A percentile compares a stretch with the other conserved stretches of the same genome.
phyloP scores from a whole-genome alignment of 2,113 vertebrate genomes.

The Montifringilla adamsi region DNA sequence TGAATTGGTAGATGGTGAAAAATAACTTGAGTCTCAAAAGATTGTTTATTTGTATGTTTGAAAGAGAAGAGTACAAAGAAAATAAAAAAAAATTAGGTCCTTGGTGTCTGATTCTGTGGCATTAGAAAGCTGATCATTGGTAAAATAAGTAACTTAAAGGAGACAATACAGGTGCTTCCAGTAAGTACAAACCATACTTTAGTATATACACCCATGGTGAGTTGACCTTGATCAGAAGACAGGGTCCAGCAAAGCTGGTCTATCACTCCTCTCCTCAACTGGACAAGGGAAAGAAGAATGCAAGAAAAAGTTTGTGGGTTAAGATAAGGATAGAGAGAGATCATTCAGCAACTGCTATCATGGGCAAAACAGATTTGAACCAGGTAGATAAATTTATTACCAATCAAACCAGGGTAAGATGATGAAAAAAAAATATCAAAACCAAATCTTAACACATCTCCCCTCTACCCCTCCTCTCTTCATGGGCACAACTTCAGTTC shows the following conservation, averaged over 20 bases:
- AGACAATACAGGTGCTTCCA: neutral
- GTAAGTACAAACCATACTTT: neutral
- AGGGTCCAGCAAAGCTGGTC: neutral
- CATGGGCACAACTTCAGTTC: neutral
- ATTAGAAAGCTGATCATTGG: neutral
- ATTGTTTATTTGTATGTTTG: neutral
- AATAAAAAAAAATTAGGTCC: neutral
- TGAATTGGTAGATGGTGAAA: neutral
- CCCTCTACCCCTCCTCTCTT: neutral
- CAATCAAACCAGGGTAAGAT: neutral
- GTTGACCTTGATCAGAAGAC: neutral
- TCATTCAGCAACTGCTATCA: neutral
- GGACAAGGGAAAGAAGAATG: neutral
- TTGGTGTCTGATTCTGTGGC: neutral
- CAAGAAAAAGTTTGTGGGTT: fast-evolving
- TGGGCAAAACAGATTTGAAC: neutral
- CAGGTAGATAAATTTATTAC: neutral
- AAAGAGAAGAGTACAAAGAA: neutral
- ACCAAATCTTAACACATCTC: neutral
- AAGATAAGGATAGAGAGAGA: neutral
- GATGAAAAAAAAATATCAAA: neutral
- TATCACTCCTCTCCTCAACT: neutral
- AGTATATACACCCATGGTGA: neutral
- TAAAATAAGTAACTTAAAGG: neutral
- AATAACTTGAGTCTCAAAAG: neutral